These are phyloP conservation scores for Tubulanus polymorphus DNA, from an alignment of 2,888 invertebrate species.

Conservation along the genomic window DNA sequence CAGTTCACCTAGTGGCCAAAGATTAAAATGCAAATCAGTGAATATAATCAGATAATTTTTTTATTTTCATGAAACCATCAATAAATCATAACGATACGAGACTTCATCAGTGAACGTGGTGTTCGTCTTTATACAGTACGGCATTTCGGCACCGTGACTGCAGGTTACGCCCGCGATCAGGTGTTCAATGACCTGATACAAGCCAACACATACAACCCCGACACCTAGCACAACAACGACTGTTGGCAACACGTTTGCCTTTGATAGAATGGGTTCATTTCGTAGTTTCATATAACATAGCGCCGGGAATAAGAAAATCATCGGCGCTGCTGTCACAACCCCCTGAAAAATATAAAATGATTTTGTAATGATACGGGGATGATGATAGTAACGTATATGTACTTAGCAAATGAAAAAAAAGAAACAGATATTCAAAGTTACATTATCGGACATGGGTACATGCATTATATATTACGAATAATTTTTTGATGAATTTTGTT, in stretches of 20 bases:
- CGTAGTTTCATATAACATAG: conserved; percentile 33
- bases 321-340: conserved; percentile 68
- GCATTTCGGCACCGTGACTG: conserved; percentile 63
- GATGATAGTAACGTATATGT: too few species aligned
- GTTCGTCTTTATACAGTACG: conserved; percentile 57
- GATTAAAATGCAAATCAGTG: too few species aligned
- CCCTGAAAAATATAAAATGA: conserved; percentile 59
- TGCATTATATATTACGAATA: too few species aligned
- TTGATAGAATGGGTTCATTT: conserved; percentile 64
- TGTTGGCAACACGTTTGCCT: conserved; percentile 68
- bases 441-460: background rate
- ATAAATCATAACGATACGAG: too few species aligned
- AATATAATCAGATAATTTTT: too few species aligned
- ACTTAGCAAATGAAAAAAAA: too few species aligned
- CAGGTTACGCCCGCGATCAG: conserved; percentile 59
- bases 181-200: conserved; percentile 60
- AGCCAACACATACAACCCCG: conserved; percentile 62
- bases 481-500: too few species aligned
- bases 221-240: conserved; percentile 68
- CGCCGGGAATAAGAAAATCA: background rate
- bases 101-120: too few species aligned
- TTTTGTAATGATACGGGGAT: too few species aligned
- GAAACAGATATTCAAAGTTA: too few species aligned
- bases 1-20: too few species aligned
- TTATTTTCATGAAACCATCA: too few species aligned